phyloP scores from a whole-genome alignment of 2,797 vertebrate species.

The Psittacula derbiana region DNA sequence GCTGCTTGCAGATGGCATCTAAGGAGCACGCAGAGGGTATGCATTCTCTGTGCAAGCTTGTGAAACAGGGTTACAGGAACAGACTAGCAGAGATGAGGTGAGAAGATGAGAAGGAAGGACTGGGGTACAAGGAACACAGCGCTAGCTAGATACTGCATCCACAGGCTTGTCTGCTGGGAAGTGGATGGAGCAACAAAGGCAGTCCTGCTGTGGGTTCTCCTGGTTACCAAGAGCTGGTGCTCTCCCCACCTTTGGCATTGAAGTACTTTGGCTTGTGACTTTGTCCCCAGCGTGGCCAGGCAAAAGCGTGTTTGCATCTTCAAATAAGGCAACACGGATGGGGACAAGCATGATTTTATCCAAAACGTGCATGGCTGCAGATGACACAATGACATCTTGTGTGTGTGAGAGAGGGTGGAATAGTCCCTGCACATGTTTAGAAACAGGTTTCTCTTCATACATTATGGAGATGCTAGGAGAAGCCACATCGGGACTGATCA shows the following conservation, averaged over 20 bases:
- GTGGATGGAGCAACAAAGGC: not conserved
- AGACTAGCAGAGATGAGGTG: not conserved
- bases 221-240: not conserved
- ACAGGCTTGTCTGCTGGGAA: not conserved
- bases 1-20: not conserved
- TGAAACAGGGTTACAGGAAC: not conserved
- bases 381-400: not conserved
- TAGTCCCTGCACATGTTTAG: not conserved
- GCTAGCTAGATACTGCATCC: not conserved
- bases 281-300: not conserved
- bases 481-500: not conserved
- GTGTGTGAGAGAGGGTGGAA: not conserved
- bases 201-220: not conserved
- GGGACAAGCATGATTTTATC: not conserved
- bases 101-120: not conserved
- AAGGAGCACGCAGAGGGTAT: not conserved
- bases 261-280: not conserved
- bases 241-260: not conserved
- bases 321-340: not conserved
- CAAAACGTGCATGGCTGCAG: not conserved
- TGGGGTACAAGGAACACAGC: not conserved
- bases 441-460: not conserved
- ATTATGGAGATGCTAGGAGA: not conserved
- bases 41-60: not conserved
- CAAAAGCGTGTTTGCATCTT: not conserved